phyloP scores from a whole-genome alignment of 2,797 vertebrate genomes.

The Spinus olivaceus region DNA sequence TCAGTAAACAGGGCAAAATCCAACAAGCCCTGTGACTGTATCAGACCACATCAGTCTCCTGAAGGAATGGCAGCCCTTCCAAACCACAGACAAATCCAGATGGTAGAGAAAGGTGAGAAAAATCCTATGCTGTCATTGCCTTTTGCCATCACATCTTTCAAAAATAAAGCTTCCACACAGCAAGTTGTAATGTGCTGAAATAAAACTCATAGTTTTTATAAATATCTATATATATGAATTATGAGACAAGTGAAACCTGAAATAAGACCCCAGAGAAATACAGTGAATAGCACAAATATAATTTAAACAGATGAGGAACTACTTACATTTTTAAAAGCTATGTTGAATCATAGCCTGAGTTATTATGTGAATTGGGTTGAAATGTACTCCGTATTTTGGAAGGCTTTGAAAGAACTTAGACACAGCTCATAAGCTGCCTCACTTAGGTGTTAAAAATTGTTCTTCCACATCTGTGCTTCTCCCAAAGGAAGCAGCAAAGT shows the following conservation, averaged over 20 bases:
- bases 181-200: background rate
- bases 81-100: background rate
- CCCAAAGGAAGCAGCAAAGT: slow-evolving; percentile 43
- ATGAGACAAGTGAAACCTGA: background rate
- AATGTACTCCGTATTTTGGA: background rate
- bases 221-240: background rate
- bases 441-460: slow-evolving; percentile 51
- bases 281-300: background rate
- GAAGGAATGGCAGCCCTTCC: background rate
- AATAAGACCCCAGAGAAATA: slow-evolving; percentile 2
- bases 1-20: background rate
- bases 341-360: slow-evolving; percentile 9
- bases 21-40: background rate
- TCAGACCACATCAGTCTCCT: background rate
- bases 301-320: slow-evolving; percentile 29
- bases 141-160: background rate
- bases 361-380: slow-evolving; percentile 37
- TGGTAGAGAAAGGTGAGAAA: background rate
- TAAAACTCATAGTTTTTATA: background rate
- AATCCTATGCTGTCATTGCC: background rate
- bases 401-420: background rate
- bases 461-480: slow-evolving; percentile 47
- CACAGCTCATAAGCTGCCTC: slow-evolving; percentile 41
- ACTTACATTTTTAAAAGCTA: slow-evolving; percentile 13
- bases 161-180: background rate